Base-by-base conservation (phyloP, 2,797 vertebrate genomes). In the Acanthopagrus latus region DNA sequence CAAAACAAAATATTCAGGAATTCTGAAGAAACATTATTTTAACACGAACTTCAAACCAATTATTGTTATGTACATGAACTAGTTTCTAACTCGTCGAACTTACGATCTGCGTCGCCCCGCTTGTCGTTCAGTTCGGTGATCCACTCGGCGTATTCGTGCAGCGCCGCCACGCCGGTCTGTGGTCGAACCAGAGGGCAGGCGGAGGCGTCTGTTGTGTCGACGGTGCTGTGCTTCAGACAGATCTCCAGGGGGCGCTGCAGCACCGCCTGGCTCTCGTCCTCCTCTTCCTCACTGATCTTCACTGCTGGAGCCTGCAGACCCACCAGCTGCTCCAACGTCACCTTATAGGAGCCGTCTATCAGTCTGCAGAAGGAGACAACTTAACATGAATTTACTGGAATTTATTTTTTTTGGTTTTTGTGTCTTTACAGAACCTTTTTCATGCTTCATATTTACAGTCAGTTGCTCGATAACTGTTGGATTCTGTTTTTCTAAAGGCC, bases 81-180 rank as follows among this genome's bases (percentile, higher is more conserved):
- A 10, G 27, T 20, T 23, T 23, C 11, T 52, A 13, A 21, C n/a
- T 12, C 23, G 10, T 12, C 4, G 10, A 21, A 9, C 90, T 88
- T 78, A 98, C 97, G 89, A 9, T 96, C 94, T 1, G 75, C 7
- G 25, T 92, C 87, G 1, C 83, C 57, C 0, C 71, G 72, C 8
- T 94, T 71, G 66, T 88, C 91, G 0, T 78, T 92, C 2, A 93
- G 89, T 9, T 95, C 92, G 0, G 74, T 88, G 67, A 96, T 95
- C 97, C 98, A 99, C 51, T 94, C 84, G 0, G 96, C 96, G 9
- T 98, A 99, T 63, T 97, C 95, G 0, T 97, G 98, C 83, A 99
- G 95, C 10, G 96, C 96, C 0, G 94, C 88, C 18, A 97, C 97
- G 0, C 98, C 98, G 0, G 80, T 80, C 77, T 90, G 95, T 0